Conservation (phyloP, 37 sponge, comb jelly and placozoan genomes). For the Beroe forskalii region DNA sequence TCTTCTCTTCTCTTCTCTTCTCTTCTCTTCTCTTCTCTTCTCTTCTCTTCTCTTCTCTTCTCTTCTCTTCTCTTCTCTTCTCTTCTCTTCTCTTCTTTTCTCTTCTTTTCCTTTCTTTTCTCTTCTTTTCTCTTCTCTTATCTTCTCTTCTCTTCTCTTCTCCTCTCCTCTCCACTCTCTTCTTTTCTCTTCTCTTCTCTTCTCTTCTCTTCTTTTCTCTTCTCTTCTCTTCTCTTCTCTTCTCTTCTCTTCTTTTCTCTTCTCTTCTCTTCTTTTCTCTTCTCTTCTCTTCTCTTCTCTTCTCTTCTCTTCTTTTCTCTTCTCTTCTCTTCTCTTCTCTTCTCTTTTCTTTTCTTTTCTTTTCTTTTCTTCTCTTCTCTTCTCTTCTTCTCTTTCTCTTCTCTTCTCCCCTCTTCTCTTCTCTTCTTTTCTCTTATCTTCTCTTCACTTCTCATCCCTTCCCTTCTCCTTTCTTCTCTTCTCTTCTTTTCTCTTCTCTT, state of each 20-base stretch:
- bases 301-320: not conserved
- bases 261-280: not conserved
- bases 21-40: conserved; percentile 2
- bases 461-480: not conserved
- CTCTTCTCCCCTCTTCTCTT: not conserved
- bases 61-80: conserved; percentile 2
- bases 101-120: not conserved
- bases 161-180: not conserved
- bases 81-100: not conserved
- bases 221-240: not conserved
- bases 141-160: not conserved
- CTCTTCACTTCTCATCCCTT: not conserved
- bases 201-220: not conserved
- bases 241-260: not conserved
- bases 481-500: not conserved
- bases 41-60: conserved; percentile 2
- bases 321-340: conserved; percentile 2
- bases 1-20: conserved; percentile 2
- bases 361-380: not conserved
- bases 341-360: not conserved
- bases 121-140: not conserved
- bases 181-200: not conserved
- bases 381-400: conserved; percentile 1
- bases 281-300: conserved; percentile 2
- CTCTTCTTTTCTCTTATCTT: not conserved